Evolutionary conservation across 1,140 invertebrate genomes (phyloP), one percentile per base, ranked within the genome.

Genomic region (Cryptotermes secundus): DNA sequence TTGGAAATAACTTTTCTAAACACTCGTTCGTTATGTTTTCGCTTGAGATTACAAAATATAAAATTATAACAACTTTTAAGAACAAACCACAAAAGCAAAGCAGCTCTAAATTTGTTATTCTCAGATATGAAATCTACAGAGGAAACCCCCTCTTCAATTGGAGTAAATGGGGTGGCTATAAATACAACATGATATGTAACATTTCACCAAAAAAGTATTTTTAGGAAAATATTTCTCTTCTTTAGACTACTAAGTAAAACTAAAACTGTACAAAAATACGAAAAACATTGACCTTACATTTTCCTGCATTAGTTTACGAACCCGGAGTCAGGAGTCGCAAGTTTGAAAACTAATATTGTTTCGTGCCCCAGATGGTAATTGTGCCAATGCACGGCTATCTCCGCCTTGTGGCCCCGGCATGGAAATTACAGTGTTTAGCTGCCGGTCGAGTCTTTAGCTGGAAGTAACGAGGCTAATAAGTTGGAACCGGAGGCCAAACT

Each of bases 391-490:
- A 72, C 59, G 59, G n/a, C 9, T 16, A 72, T 31, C 59, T 72
- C 59, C 59, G 59, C 26, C 38, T 31, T 72, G 59, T 10, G 19
- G 26, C 14, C 26, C n/a, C 59, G 6, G 59, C 7, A 72, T 72
- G n/a, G 59, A 72, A 72, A 72, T 72, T 72, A 72, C 59, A n/a
- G 59, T 72, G 59, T 72, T 72, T 31, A n/a, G n/a, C 59, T 14
- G n/a, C 59, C 26, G 7, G 7, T 26, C 26, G n/a, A 31, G 59
- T 72, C 26, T 72, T 72, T 72, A 72, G 59, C 1, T 14, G 4
- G 59, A n/a, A 72, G n/a, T 72, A 72, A 31, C 59, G 26, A 72
- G 59, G 59, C 26, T 31, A 72, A 72, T 72, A n/a, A n/a, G 2
- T 72, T 31, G 53, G 9, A 14, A 42, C 19, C 14, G 45, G 16